Evolutionary conservation across 2,888 invertebrate species (phyloP), one percentile per base, ranked within the genome.

Genomic region (Tachina fera): DNA sequence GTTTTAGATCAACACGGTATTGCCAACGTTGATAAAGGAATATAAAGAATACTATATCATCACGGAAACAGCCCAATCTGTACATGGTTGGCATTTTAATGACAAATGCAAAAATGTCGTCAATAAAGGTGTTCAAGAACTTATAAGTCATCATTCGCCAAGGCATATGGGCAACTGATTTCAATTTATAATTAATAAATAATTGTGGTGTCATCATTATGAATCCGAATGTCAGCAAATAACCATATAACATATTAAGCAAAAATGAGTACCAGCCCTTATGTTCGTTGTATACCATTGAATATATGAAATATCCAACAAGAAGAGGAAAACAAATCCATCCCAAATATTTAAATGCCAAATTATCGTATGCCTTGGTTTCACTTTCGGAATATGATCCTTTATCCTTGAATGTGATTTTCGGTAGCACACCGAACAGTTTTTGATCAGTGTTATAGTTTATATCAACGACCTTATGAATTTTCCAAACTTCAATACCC

Each of bases 191-290:
- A 94, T 99, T 99, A 89, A 99, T 99, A 92, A 99, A 99, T 86
- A 99, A 94, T 93, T 99, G 99, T 9, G 99, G 99, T n/a, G 99
- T 99, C 99, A 99, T 99, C 97, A 99, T 98, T 81, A 99, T 99
- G 92, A 99, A 99, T 85, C 99, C 98, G 92, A 99, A 99, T 2
- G 99, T 99, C 83, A 99, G 94, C 81, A 99, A 94, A 93, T 98
- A 99, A 76, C 99, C 99, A 93, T 99, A 99, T 85, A 99, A 95
- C 97, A 99, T 97, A 91, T 96, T 97, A 45, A 99, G 95, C 51
- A 98, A 95, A 94, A 98, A 99, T 13, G 99, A 99, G 92, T 99
- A 99, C 99, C 99, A 99, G 88, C 99, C 98, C 92, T 97, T 98
- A 93, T 99, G 99, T 92, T 99, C 99, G 88, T 97, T 95, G 93